phyloP scores from a whole-genome alignment of 92 coral and sea anemone species.

The Pocillopora meandrina region DNA sequence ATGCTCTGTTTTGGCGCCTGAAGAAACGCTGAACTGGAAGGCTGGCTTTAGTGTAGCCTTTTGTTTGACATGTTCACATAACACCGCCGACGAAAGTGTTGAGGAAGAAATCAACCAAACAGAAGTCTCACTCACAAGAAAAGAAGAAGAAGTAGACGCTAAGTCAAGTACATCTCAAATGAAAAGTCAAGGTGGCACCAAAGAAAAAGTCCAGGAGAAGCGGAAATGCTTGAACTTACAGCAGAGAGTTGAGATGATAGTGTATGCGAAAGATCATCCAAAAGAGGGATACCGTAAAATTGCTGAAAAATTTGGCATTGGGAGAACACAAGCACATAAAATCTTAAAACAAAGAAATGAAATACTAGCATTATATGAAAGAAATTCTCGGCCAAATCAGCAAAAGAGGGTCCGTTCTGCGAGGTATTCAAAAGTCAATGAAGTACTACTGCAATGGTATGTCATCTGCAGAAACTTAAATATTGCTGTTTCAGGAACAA shows the following conservation, averaged over 20 bases:
- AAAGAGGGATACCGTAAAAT: conserved; percentile 54
- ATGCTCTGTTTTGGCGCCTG: conserved; percentile 7
- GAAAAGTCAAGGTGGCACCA: neutral
- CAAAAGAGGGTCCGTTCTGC: conserved; percentile 57
- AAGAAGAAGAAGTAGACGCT: neutral
- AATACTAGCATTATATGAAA: conserved; percentile 53
- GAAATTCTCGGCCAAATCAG: conserved; percentile 20
- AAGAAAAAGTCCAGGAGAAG: neutral
- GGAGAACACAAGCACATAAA: conserved; percentile 59
- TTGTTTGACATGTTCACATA: neutral
- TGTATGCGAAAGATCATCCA: conserved; percentile 44
- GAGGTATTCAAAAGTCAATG: conserved; percentile 48
- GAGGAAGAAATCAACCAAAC: neutral
- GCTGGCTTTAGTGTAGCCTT: neutral
- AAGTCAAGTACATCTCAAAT: neutral
- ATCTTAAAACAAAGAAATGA: conserved; percentile 45
- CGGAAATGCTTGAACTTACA: neutral
- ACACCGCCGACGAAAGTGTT: neutral
- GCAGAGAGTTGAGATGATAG: conserved; percentile 10
- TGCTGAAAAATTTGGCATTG: conserved; percentile 56
- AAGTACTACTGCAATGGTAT: conserved; percentile 63
- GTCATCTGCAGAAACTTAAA: conserved; percentile 33
- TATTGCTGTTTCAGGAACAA: conserved; percentile 50
- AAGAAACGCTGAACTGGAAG: conserved; percentile 20
- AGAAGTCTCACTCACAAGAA: neutral